phyloP scores from a whole-genome alignment of 1,140 invertebrate species.

The Dreissena polymorpha region DNA sequence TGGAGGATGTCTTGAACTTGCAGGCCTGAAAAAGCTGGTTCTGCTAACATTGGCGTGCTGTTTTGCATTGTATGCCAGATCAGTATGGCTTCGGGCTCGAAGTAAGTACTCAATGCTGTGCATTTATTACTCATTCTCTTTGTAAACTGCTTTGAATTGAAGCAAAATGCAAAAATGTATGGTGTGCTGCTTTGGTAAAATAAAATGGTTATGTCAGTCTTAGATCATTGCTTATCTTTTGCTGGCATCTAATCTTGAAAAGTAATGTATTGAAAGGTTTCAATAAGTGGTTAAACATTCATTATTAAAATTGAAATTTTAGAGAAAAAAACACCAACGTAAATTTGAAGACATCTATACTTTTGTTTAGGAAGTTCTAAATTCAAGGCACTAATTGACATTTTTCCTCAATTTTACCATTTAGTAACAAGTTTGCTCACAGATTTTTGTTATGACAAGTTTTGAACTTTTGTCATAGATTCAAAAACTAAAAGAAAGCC shows the following conservation, averaged over 20 bases:
- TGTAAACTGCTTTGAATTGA: constrained; percentile 6
- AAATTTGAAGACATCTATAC: no score
- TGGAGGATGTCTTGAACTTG: not conserved
- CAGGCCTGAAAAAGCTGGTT: constrained; percentile 39
- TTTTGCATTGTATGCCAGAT: not conserved
- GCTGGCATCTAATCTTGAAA: not conserved
- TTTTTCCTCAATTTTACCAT: no score
- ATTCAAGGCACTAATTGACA: no score
- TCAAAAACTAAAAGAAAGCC: no score
- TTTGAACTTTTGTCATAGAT: no score
- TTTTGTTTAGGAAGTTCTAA: no score
- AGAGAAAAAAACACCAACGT: no score
- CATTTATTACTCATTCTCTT: not conserved
- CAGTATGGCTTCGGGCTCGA: constrained; percentile 13
- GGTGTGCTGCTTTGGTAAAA: not conserved
- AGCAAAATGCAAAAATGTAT: constrained; percentile 10
- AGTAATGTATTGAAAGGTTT: not conserved
- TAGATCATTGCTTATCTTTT: not conserved
- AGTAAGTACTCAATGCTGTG: constrained; percentile 1
- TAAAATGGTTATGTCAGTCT: constrained; percentile 3
- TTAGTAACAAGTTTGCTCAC: no score
- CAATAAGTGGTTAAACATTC: not conserved
- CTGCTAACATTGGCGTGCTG: constrained; percentile 6
- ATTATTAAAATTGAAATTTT: no score
- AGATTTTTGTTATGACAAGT: no score